Percentiles rank a stretch among this genome's conserved stretches.
Conservation (phyloP, 2,888 invertebrate species). For the Trissonchulus sp. region DNA sequence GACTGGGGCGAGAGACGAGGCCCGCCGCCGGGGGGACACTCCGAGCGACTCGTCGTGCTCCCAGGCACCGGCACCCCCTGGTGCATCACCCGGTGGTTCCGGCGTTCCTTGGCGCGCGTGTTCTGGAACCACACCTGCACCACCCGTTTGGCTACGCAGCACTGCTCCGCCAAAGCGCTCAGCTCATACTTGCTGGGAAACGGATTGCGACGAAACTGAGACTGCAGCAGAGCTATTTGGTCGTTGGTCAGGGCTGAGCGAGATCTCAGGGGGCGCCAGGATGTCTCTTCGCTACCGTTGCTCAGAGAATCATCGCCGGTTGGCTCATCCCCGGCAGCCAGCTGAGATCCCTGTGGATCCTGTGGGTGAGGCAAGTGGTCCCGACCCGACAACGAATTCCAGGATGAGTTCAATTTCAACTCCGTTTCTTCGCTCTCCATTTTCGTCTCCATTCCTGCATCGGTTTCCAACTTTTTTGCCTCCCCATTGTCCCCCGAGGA, state of each 20-base stretch:
- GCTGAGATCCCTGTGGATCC: background rate
- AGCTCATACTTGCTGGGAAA: constrained; percentile 90
- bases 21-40: too few species aligned
- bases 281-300: background rate
- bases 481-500: background rate
- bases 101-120: constrained; percentile 65
- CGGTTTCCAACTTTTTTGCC: background rate
- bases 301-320: background rate
- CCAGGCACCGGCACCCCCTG: background rate
- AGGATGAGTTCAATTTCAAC: too few species aligned
- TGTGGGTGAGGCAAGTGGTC: background rate
- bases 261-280: constrained; percentile 62
- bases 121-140: constrained; percentile 70
- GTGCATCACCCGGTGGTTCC: constrained; percentile 52
- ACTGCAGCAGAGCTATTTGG: constrained; percentile 78
- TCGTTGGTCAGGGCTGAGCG: constrained; percentile 89
- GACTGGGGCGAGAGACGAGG: background rate
- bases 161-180: constrained; percentile 72
- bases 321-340: background rate
- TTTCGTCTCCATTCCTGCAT: background rate
- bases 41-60: background rate
- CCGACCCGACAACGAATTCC: background rate
- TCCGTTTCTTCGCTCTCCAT: background rate
- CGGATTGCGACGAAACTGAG: constrained; percentile 80
- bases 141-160: constrained; percentile 66